Evolutionary conservation across 92 coral and sea anemone genomes (phyloP).

Genomic region (Phymanthus crucifer): DNA sequence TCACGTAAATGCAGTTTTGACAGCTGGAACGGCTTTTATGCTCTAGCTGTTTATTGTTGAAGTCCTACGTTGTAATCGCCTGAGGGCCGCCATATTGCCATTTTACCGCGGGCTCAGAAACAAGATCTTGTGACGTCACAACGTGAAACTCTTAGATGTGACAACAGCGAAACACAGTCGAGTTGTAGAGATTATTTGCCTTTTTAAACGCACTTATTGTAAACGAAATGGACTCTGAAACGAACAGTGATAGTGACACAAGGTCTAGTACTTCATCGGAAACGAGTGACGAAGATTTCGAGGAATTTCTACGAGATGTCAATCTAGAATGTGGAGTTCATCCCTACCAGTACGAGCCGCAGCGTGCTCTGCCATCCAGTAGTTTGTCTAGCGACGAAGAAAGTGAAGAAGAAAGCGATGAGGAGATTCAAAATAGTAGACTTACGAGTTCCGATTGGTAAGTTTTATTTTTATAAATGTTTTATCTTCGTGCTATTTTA

Average conservation of each 20-base stretch:
- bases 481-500: not conserved
- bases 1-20: too few relatives aligned
- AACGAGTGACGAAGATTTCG: not conserved
- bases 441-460: conserved; percentile 15
- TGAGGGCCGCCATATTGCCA: too few relatives aligned
- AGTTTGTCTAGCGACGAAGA: conserved; percentile 2
- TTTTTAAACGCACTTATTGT: not conserved
- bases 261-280: conserved; percentile 6
- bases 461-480: not conserved
- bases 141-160: not conserved
- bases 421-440: not conserved
- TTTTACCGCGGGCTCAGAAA: conserved; percentile 18
- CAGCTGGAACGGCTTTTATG: too few relatives aligned
- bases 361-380: conserved; percentile 1
- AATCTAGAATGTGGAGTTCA: not conserved
- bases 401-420: not conserved
- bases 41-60: too few relatives aligned
- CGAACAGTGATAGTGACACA: conserved; percentile 5
- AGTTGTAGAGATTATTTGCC: not conserved
- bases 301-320: not conserved
- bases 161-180: not conserved
- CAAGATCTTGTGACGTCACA: conserved; percentile 12
- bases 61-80: too few relatives aligned
- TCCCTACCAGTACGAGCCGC: conserved; percentile 11
- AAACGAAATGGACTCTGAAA: not conserved